phyloP scores from a whole-genome alignment of 2,113 vertebrate species.

The Setophaga kirtlandii region DNA sequence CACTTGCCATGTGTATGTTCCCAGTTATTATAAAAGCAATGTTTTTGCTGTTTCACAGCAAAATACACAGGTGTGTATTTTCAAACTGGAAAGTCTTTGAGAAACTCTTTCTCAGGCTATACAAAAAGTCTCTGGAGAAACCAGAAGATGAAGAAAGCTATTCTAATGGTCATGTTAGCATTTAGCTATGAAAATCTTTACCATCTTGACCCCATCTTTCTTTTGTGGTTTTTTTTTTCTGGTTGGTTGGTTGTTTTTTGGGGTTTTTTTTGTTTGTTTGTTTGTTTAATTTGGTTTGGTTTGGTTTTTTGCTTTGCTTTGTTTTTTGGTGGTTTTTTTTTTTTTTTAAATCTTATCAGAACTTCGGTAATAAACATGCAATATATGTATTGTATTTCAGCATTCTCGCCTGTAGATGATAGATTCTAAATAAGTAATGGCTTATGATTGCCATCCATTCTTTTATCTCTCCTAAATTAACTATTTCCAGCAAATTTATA shows the following conservation, averaged over 20 bases:
- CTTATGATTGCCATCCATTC: neutral
- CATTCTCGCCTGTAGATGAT: neutral
- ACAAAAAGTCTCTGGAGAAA: neutral
- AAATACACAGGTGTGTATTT: neutral
- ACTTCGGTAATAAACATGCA: neutral
- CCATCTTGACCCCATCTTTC: neutral
- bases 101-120: neutral
- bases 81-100: neutral
- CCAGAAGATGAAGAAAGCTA: neutral
- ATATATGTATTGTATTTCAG: neutral
- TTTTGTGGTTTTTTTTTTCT: neutral
- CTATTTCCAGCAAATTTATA: neutral
- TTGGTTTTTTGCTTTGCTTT: too few relatives aligned
- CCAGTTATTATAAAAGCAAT: neutral
- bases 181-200: neutral
- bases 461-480: neutral
- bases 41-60: neutral
- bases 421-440: neutral
- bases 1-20: neutral
- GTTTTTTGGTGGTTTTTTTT: neutral
- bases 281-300: too few relatives aligned
- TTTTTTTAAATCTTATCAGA: neutral
- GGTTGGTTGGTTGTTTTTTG: too few relatives aligned
- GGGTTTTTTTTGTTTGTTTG: too few relatives aligned
- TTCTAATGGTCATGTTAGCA: neutral